A percentile compares a stretch with the other conserved stretches of the same genome.
phyloP scores from a whole-genome alignment of 2,888 invertebrate genomes.

The Elgonia sp. region DNA sequence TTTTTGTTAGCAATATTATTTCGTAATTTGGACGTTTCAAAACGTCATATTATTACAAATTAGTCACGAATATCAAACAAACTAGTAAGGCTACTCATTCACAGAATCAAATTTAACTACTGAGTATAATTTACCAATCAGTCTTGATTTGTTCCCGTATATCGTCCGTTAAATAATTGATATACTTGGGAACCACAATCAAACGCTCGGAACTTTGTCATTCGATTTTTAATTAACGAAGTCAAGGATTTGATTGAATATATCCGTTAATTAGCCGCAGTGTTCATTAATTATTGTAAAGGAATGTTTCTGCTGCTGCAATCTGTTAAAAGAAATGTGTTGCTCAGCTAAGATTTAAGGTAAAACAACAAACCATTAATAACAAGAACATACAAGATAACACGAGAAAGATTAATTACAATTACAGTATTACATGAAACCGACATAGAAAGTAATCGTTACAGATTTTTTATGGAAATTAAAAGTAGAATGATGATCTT shows the following conservation, averaged over 20 bases:
- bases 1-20: not conserved
- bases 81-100: slow-evolving; percentile 5
- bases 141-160: slow-evolving; percentile 7
- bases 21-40: too few relatives aligned
- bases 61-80: not conserved
- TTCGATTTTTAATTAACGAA: slow-evolving; percentile 30
- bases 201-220: not conserved
- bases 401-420: slow-evolving; percentile 38
- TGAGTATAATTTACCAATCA: not conserved
- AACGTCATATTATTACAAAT: too few relatives aligned
- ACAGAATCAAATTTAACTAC: not conserved
- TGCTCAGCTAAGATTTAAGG: slow-evolving; percentile 7
- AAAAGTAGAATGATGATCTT: not conserved
- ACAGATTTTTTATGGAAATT: not conserved
- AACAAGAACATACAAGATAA: slow-evolving; percentile 34
- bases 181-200: not conserved
- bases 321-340: slow-evolving; percentile 8
- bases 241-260: slow-evolving; percentile 7
- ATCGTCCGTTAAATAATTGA: slow-evolving; percentile 33
- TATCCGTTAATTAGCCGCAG: not conserved
- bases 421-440: slow-evolving; percentile 23
- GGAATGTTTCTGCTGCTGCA: slow-evolving; percentile 1
- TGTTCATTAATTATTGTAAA: slow-evolving; percentile 17
- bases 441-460: not conserved
- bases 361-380: slow-evolving; percentile 29